These are phyloP conservation scores for Heliconius himera DNA, from an alignment of 1,140 invertebrate genomes.

Conservation along the genomic window DNA sequence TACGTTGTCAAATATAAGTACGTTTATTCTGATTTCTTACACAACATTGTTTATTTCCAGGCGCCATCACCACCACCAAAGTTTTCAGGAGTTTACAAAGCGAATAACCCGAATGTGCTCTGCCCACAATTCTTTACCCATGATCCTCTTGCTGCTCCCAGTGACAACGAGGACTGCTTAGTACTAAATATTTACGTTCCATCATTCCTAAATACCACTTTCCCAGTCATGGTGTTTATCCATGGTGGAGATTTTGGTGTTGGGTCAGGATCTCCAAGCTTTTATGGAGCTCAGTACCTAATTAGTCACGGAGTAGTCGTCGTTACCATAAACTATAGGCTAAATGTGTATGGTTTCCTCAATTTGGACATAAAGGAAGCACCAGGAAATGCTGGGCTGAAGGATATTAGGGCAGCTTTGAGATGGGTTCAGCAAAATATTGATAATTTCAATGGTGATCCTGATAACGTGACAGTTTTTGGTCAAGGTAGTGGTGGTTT, in stretches of 20 bases:
- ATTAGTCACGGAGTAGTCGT: constrained; percentile 80
- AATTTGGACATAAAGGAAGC: constrained; percentile 82
- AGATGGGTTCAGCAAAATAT: constrained; percentile 86
- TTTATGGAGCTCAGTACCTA: constrained; percentile 81
- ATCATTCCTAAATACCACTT: constrained; percentile 53
- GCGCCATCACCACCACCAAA: constrained; percentile 60
- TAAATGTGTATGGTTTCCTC: constrained; percentile 85
- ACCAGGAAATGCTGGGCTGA: constrained; percentile 72
- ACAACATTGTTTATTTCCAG: constrained; percentile 48
- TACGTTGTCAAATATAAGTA: too few relatives aligned
- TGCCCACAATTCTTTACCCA: constrained; percentile 68
- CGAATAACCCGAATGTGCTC: constrained; percentile 57
- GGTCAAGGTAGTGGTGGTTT: constrained; percentile 85
- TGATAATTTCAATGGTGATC: constrained; percentile 84
- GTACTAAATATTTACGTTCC: constrained; percentile 84
- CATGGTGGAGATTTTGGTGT: constrained; percentile 84
- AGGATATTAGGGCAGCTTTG: constrained; percentile 84
- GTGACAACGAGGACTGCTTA: constrained; percentile 82
- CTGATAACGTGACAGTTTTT: constrained; percentile 83
- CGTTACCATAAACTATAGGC: constrained; percentile 82
- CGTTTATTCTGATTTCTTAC: not conserved
- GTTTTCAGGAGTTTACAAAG: constrained; percentile 62
- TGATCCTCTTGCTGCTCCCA: constrained; percentile 62
- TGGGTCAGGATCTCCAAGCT: constrained; percentile 77
- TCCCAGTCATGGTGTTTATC: constrained; percentile 85